Evolutionary conservation across 1,140 invertebrate species (phyloP).

Genomic region (Drosophila pallidifrons): DNA sequence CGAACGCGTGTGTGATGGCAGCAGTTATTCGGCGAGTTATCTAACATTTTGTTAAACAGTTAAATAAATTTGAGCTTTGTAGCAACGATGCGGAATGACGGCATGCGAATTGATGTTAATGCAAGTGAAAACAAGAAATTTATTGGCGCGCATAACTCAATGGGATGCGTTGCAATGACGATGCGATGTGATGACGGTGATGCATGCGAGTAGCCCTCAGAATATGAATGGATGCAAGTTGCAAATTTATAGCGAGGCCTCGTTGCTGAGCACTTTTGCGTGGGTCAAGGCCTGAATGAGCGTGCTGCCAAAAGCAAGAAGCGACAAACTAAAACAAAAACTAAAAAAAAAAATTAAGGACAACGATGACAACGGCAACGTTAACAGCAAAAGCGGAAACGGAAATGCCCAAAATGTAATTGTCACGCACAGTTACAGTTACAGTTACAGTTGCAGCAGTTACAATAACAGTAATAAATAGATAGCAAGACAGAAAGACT

Average conservation of each 20-base stretch:
- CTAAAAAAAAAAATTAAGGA: constrained; percentile 29
- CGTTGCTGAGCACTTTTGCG: neutral
- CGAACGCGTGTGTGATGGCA: constrained; percentile 5
- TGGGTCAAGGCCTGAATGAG: constrained; percentile 53
- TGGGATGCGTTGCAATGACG: constrained; percentile 23
- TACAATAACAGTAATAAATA: neutral
- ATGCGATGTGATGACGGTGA: constrained; percentile 53
- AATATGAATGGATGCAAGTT: constrained; percentile 69
- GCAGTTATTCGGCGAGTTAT: constrained; percentile 3
- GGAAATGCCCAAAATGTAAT: constrained; percentile 73
- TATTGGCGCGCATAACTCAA: constrained; percentile 77
- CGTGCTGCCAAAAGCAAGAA: constrained; percentile 54
- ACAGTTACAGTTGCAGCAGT: constrained; percentile 3
- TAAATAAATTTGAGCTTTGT: constrained; percentile 22
- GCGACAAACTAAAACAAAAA: neutral
- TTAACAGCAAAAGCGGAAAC: constrained; percentile 56
- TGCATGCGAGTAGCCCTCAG: constrained; percentile 27
- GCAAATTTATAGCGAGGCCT: constrained; percentile 62
- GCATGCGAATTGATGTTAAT: constrained; percentile 37
- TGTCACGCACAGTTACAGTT: constrained; percentile 44
- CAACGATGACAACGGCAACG: constrained; percentile 52
- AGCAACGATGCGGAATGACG: neutral
- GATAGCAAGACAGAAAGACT: constrained; percentile 18
- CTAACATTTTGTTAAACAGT: constrained; percentile 31
- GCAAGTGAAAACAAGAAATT: constrained; percentile 63